phyloP scores from a whole-genome alignment of 2,113 vertebrate genomes.

The Sialia sialis region DNA sequence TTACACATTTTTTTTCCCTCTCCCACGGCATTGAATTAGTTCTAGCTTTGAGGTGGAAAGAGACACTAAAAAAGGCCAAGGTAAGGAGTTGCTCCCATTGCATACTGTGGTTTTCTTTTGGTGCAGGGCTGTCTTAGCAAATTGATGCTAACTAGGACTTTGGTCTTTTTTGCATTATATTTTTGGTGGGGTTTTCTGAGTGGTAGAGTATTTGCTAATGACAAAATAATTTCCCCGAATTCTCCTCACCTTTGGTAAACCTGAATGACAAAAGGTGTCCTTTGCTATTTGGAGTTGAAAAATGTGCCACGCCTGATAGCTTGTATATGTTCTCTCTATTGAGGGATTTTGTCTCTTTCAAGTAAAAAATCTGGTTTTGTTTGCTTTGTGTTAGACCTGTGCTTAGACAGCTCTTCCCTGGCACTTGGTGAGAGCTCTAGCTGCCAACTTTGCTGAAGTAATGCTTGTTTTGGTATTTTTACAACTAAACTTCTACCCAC shows the following conservation, averaged over 20 bases:
- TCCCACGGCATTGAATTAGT: not conserved
- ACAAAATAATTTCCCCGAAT: not conserved
- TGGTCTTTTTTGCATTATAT: not conserved
- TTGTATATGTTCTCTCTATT: not conserved
- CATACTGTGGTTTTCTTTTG: not conserved
- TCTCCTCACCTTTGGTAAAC: not conserved
- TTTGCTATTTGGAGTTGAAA: not conserved
- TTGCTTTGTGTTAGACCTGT: not conserved
- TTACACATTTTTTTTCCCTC: not conserved
- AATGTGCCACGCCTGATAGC: fast-evolving
- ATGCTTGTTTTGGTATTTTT: not conserved
- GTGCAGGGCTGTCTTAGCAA: not conserved
- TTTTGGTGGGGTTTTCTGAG: not conserved
- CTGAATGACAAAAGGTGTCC: not conserved
- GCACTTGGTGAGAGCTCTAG: not conserved
- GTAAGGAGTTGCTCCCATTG: not conserved
- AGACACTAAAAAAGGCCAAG: not conserved
- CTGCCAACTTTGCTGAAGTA: not conserved
- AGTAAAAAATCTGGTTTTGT: not conserved
- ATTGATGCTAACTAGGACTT: not conserved
- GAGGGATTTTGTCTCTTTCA: not conserved
- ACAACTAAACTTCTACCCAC: not conserved
- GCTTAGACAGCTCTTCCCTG: not conserved
- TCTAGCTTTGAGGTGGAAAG: not conserved
- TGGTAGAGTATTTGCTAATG: not conserved